Base-by-base conservation (phyloP, 2,797 vertebrate species). In the Myotis pilosus region DNA sequence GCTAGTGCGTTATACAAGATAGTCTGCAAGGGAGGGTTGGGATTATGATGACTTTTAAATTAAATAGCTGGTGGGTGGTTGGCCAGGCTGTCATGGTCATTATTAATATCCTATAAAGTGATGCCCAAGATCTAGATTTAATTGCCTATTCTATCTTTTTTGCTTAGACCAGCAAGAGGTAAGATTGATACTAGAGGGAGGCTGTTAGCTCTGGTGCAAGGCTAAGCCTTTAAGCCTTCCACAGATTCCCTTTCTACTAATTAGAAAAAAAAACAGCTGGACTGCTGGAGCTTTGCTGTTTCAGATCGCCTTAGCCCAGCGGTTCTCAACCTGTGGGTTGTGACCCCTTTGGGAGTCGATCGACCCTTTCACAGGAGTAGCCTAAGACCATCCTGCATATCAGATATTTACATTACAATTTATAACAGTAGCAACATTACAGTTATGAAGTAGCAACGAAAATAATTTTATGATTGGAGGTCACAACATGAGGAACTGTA, bases 91-190 rank as follows among this genome's bases (percentile, higher is more conserved):
- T 71, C 28, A 30, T 22, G 13, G 57, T 62, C 55, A 53, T 82
- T 71, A 30, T 87, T 90, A 72, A 36, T 84, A 28, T 89, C 62
- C 33, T 36, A 0, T 66, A 53, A 60, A 36, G 53, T 75, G 64
- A 75, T 76, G 15, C 51, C 20, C 89, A 44, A 93, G 72, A 87
- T 76, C 13, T 49, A 53, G 86, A 92, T 80, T 88, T 91, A 82
- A 90, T 72, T 62, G 38, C 72, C 44, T 88, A 3, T 80, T 87
- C 15, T 53, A 8, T 79, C 44, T 92, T 68, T 97, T 97, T 64
- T 94, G 81, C 84, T 89, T 74, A 93, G 68, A 41, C 55, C 81
- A 91, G 60, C 44, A 75, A 75, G 76, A 92, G 28, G 6, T 78
- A 44, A 68, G 33, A 20, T 72, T 92, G 74, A 51, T 92, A 49